Evolutionary conservation across 2,113 vertebrate species (phyloP), one percentile per base, ranked within the genome.

Genomic region (Corythornis vintsioides): DNA sequence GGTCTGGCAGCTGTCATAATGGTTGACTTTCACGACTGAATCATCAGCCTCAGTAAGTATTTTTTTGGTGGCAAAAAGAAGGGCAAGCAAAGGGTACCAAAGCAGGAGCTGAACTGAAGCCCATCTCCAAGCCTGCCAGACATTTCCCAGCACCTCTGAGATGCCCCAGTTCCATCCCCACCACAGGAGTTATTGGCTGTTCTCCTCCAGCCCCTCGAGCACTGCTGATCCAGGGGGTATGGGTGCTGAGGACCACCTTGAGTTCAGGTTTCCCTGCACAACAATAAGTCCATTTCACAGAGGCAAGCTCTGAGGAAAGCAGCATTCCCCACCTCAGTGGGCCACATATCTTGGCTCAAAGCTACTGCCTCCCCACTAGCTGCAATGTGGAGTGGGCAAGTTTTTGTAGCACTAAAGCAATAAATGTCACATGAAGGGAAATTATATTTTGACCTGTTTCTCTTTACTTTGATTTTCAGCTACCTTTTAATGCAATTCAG

Each of bases 261-360:
- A 85, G 35, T 45, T 50, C 40, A 33, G 14, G 26, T 11, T 79
- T 42, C 40, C 59, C 70, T 31, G 22, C 2, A 1, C 14, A 10
- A 1, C 1, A 0, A 17, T 8, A 18, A 83, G 53, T 22, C 29
- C 1, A 0, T 67, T 53, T 28, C 47, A 48, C 19, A 11, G n/a
- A 18, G n/a, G 38, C 20, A 53, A 20, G 25, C 13, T 56, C n/a
- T 10, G 24, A 66, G n/a, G 72, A 22, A 33, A 84, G 60, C 53
- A 55, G 16, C 3, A 1, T 9, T 33, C 55, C 10, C 42, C n/a
- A 19, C 33, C n/a, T 24, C 1, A 3, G 13, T 35, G 71, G 31
- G 55, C 47, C 8, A 3, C 1, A 0, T 1, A 4, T 9, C 40
- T 1, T 0, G 48, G 21, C 59, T 64, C 48, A 31, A 52, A 69